Evolutionary conservation across 2,888 invertebrate genomes (phyloP).

Genomic region (Stenoptilia bipunctidactyla): DNA sequence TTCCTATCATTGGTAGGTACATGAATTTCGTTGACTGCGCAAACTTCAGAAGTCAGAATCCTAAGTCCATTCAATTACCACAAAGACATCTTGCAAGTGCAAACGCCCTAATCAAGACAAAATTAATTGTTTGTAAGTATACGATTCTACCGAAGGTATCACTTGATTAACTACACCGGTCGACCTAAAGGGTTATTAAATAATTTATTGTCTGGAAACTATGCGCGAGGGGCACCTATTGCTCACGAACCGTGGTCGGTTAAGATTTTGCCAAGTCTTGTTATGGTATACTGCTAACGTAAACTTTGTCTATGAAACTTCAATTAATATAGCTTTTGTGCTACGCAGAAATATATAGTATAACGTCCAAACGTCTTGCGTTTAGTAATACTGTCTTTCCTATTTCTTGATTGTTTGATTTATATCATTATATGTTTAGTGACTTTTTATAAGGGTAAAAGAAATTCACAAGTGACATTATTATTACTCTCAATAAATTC

Average conservation of each 20-base stretch:
- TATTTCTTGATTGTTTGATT: too few species aligned
- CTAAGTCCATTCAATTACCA: conserved; percentile 7
- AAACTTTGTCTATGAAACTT: conserved; percentile 46
- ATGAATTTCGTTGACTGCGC: too few species aligned
- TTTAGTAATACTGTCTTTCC: too few species aligned
- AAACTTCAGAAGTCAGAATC: too few species aligned
- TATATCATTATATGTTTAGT: too few species aligned
- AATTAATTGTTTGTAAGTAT: conserved; percentile 63
- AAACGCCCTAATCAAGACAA: conserved; percentile 32
- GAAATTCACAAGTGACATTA: too few species aligned
- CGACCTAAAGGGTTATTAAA: conserved; percentile 57
- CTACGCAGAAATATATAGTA: too few species aligned
- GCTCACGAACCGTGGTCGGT: conserved; percentile 39
- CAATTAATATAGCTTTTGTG: conserved; percentile 27
- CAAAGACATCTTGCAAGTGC: conserved; percentile 28
- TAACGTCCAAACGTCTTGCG: too few species aligned
- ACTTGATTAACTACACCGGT: conserved; percentile 53
- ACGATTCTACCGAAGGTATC: conserved; percentile 51
- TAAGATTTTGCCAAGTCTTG: conserved; percentile 52
- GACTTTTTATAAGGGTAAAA: too few species aligned
- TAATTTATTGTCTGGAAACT: conserved; percentile 65
- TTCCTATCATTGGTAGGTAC: too few species aligned
- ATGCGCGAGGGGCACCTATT: conserved; percentile 37
- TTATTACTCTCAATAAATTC: too few species aligned
- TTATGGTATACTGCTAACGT: conserved; percentile 42